Conservation (phyloP, 1,140 invertebrate genomes). For the Drosophila elegans region DNA sequence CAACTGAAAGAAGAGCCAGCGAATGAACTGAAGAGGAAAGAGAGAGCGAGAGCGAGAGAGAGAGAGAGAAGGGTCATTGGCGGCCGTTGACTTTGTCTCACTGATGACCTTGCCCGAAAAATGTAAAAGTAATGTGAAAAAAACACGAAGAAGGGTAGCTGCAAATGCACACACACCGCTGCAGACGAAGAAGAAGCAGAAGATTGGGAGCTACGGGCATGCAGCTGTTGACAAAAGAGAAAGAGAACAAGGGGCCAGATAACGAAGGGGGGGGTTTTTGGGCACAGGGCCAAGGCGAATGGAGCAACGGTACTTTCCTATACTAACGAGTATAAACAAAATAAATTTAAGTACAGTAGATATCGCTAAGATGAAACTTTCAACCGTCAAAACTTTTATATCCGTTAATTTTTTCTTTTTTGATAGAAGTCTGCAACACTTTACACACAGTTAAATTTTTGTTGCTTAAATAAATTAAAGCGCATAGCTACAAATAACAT, state of each 20-base stretch:
- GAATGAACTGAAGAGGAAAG: slow-evolving; percentile 6
- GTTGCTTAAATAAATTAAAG: too few species aligned
- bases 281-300: slow-evolving; percentile 74
- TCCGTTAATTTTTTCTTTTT: too few species aligned
- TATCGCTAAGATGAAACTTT: too few species aligned
- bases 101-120: slow-evolving; percentile 84
- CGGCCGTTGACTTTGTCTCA: slow-evolving; percentile 84
- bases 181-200: not conserved
- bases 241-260: slow-evolving; percentile 7
- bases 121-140: slow-evolving; percentile 67
- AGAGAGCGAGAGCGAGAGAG: slow-evolving; percentile 8
- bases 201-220: slow-evolving; percentile 47
- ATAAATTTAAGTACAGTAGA: not conserved
- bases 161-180: slow-evolving; percentile 45
- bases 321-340: not conserved
- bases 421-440: too few species aligned
- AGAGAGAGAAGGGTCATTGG: slow-evolving; percentile 78
- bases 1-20: slow-evolving; percentile 35
- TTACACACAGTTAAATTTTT: too few species aligned
- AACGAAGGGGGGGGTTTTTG: slow-evolving; percentile 17
- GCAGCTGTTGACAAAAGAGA: slow-evolving; percentile 66
- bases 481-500: too few species aligned
- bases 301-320: slow-evolving; percentile 58
- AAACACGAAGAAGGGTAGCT: slow-evolving; percentile 35
- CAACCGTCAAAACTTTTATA: too few species aligned